A percentile compares a stretch with the other conserved stretches of the same genome.
These are phyloP conservation scores for Sprattus sprattus DNA, from an alignment of 2,113 vertebrate genomes.

Conservation along the genomic window DNA sequence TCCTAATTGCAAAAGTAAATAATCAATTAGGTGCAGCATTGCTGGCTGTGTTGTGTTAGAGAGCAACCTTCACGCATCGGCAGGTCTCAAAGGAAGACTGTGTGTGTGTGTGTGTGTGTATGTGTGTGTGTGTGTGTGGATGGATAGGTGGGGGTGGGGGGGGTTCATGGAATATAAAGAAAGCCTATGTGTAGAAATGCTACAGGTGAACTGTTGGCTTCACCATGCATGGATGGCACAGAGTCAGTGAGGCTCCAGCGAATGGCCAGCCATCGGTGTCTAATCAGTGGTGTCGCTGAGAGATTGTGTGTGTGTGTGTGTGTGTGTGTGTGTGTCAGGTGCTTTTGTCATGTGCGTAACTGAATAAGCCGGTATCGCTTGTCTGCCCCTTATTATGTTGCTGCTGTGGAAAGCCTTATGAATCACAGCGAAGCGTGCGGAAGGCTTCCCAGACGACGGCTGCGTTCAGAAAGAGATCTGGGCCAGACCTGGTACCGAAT, in stretches of 20 bases:
- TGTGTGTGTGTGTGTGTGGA: conserved; percentile 28
- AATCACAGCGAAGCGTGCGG: conserved; percentile 30
- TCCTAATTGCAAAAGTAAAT: conserved; percentile 1
- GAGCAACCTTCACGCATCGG: conserved; percentile 1
- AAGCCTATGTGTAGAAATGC: background rate
- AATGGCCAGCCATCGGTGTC: background rate
- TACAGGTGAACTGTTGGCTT: background rate
- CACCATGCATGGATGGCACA: background rate
- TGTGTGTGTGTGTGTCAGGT: too few relatives aligned
- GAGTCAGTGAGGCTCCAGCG: background rate
- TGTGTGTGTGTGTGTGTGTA: background rate
- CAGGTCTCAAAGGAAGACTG: background rate
- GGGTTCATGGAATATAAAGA: background rate
- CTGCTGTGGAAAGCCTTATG: conserved; percentile 35
- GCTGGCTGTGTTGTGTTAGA: background rate
- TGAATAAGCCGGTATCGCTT: background rate
- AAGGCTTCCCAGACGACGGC: background rate
- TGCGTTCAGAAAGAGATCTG: background rate
- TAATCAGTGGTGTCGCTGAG: background rate
- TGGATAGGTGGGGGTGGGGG: conserved; percentile 17
- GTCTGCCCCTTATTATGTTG: background rate
- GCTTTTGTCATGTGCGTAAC: background rate
- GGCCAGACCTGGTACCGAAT: background rate
- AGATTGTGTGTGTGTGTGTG: too few relatives aligned
- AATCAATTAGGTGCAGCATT: conserved; percentile 5